These are phyloP conservation scores for Metellina segmentata DNA, from an alignment of 2,888 invertebrate genomes.

Conservation along the genomic window DNA sequence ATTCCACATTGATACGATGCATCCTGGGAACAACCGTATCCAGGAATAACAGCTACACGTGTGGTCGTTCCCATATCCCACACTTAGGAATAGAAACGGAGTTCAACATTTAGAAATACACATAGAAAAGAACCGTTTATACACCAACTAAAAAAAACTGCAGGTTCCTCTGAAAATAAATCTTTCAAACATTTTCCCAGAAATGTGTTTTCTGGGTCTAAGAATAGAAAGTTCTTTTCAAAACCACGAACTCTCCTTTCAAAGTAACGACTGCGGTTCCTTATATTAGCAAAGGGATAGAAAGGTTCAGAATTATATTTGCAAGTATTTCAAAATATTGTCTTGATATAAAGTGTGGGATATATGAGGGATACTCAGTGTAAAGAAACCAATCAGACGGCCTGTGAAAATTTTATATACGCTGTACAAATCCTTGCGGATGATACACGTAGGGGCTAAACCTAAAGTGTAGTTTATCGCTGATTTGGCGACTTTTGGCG, in stretches of 20 bases:
- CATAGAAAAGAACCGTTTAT: neutral
- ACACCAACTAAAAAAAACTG: neutral
- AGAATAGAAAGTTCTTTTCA: neutral
- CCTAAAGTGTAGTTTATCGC: no score
- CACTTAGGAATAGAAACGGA: neutral
- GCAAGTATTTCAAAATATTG: neutral
- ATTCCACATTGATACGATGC: neutral
- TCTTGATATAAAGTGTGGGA: no score
- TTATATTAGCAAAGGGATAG: neutral
- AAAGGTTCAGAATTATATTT: neutral
- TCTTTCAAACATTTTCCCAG: neutral
- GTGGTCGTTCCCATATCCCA: neutral
- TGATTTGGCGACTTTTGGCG: no score
- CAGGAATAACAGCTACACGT: neutral
- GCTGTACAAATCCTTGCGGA: no score
- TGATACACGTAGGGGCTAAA: no score
- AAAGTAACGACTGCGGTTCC: neutral
- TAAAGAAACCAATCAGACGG: no score
- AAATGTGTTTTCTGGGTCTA: neutral
- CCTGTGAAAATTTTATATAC: no score
- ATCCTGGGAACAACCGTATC: neutral
- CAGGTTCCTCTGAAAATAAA: neutral
- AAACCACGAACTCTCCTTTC: neutral
- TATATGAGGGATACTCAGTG: no score
- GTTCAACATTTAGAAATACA: neutral